Percentiles rank a stretch among this genome's conserved stretches.
Conservation (phyloP, 2,888 invertebrate genomes). For the Eristalis pertinax region DNA sequence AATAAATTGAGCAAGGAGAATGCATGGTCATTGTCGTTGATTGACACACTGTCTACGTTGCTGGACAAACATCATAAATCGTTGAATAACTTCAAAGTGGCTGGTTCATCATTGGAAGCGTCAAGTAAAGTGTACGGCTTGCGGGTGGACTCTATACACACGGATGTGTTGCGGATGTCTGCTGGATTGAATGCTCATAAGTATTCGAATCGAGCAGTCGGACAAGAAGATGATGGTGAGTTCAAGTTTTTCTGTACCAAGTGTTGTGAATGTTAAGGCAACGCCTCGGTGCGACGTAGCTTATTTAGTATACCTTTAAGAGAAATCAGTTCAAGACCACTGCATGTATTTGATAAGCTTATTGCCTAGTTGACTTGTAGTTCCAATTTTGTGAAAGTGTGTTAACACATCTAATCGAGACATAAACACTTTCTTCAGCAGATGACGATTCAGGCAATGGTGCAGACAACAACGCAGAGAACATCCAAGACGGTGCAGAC, state of each 20-base stretch:
- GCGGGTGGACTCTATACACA: constrained; percentile 92
- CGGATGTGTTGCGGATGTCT: constrained; percentile 90
- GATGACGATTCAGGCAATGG: constrained; percentile 36
- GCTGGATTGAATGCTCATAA: constrained; percentile 83
- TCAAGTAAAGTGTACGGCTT: constrained; percentile 94
- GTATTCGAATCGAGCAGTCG: constrained; percentile 74
- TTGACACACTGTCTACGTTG: constrained; percentile 91
- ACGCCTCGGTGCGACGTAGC: too few relatives aligned
- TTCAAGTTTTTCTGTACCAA: neutral
- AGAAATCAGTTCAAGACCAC: too few relatives aligned
- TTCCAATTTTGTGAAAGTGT: too few relatives aligned
- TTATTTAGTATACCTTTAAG: too few relatives aligned
- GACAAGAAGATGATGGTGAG: constrained; percentile 59
- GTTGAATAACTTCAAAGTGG: constrained; percentile 89
- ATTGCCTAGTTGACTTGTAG: too few relatives aligned
- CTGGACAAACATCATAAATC: constrained; percentile 87
- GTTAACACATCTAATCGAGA: too few relatives aligned
- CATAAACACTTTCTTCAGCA: constrained; percentile 10
- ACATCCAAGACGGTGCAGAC: constrained; percentile 50
- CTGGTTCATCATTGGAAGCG: constrained; percentile 93
- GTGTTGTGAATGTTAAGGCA: too few relatives aligned
- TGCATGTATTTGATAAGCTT: too few relatives aligned
- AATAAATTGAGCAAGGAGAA: constrained; percentile 95
- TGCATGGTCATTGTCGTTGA: constrained; percentile 93
- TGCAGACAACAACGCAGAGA: constrained; percentile 31